phyloP scores from a whole-genome alignment of 2,113 vertebrate species.

The Planiliza haematocheilus region DNA sequence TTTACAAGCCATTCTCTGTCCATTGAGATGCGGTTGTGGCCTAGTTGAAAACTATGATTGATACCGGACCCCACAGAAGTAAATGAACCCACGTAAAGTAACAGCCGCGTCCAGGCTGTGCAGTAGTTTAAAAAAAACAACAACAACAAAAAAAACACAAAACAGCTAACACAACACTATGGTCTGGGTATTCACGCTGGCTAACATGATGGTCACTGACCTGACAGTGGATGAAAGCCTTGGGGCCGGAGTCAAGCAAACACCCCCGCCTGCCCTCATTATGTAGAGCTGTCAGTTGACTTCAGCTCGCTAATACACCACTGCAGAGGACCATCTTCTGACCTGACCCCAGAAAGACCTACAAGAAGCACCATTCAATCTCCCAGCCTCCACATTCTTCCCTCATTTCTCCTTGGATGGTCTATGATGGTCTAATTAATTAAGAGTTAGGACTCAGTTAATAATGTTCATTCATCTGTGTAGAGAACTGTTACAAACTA shows the following conservation, averaged over 20 bases:
- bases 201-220: constrained; percentile 69
- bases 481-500: neutral
- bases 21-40: neutral
- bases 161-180: constrained; percentile 25
- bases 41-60: constrained; percentile 12
- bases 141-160: neutral
- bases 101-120: constrained; percentile 19
- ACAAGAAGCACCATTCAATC: neutral
- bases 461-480: constrained; percentile 38
- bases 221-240: constrained; percentile 66
- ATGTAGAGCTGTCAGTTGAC: constrained; percentile 67
- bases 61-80: constrained; percentile 17
- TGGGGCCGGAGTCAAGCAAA: constrained; percentile 48
- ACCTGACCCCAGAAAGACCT: constrained; percentile 21
- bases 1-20: neutral
- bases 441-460: constrained; percentile 52
- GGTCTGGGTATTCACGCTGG: constrained; percentile 34
- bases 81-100: constrained; percentile 29
- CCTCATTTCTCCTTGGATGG: constrained; percentile 3
- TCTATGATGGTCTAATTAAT: constrained; percentile 50
- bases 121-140: constrained; percentile 24
- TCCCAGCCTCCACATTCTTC: constrained; percentile 3
- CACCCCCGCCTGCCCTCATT: constrained; percentile 64
- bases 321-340: constrained; percentile 31
- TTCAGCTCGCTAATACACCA: constrained; percentile 31